A percentile compares a stretch with the other conserved stretches of the same genome.
These are phyloP conservation scores for Pseudomyrmex gracilis DNA, from an alignment of 1,140 invertebrate species.

Conservation along the genomic window DNA sequence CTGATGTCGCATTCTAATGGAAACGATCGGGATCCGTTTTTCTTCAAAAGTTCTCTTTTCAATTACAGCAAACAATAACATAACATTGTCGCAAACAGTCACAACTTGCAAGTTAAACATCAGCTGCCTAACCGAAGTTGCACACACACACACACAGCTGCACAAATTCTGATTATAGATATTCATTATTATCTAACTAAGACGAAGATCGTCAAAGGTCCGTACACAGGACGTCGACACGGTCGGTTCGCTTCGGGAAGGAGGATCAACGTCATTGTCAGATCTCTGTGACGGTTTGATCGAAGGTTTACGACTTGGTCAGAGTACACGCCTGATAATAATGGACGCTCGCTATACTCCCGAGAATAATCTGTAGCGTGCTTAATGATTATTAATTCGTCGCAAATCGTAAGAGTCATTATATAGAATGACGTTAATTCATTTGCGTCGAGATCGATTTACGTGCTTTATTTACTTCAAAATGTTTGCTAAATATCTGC, in stretches of 20 bases:
- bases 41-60: conserved; percentile 6
- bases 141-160: no score
- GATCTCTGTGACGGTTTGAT: conserved; percentile 34
- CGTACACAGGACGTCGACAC: conserved; percentile 22
- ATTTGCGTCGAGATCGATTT: conserved; percentile 26
- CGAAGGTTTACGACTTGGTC: conserved; percentile 63
- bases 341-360: conserved; percentile 69
- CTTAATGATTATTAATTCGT: conserved; percentile 49
- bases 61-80: conserved; percentile 36
- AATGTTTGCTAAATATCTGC: background rate
- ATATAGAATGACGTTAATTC: conserved; percentile 23
- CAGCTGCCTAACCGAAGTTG: conserved; percentile 6
- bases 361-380: conserved; percentile 64
- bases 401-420: conserved; percentile 48
- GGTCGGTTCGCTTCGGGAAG: background rate
- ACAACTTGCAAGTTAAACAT: conserved; percentile 43
- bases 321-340: conserved; percentile 62
- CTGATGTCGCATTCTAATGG: conserved; percentile 1
- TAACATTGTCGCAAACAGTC: no score
- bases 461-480: conserved; percentile 22
- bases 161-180: conserved; percentile 44
- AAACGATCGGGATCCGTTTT: conserved; percentile 32
- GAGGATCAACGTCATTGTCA: conserved; percentile 53
- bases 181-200: conserved; percentile 35
- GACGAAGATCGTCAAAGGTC: conserved; percentile 29